These are phyloP conservation scores for Drosophila anceps DNA, from an alignment of 2,888 invertebrate genomes.

Conservation along the genomic window DNA sequence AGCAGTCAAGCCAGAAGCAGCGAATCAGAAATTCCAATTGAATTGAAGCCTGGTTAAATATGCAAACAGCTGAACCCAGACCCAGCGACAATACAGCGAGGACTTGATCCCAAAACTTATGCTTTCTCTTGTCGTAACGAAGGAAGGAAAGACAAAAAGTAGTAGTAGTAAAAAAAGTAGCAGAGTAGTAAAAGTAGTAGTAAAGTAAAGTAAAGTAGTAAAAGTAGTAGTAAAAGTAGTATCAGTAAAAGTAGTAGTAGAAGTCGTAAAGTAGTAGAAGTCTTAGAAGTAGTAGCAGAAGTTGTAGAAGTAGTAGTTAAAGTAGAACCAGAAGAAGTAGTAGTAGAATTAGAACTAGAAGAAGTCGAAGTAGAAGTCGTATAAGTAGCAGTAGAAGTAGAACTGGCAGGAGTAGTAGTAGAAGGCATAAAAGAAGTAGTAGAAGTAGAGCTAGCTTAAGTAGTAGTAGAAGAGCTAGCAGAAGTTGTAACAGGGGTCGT, in stretches of 20 bases:
- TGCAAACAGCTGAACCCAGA: neutral
- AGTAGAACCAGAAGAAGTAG: neutral
- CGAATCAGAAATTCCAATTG: slow-evolving; percentile 2
- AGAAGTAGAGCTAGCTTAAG: neutral
- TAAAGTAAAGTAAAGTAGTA: neutral
- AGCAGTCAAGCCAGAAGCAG: neutral
- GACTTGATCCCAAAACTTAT: neutral
- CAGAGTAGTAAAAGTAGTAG: neutral
- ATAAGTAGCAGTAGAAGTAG: too few relatives aligned
- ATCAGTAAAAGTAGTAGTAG: neutral
- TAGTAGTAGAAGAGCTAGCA: neutral
- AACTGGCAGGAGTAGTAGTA: too few relatives aligned
- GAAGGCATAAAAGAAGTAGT: neutral
- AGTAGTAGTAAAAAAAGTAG: too few relatives aligned
- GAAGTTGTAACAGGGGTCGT: neutral
- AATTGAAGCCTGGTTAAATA: neutral
- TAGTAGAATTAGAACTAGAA: neutral
- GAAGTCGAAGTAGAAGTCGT: neutral
- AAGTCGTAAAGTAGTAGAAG: neutral
- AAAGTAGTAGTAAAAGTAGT: neutral
- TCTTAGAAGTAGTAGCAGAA: neutral
- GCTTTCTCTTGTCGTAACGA: neutral
- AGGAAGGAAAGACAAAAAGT: neutral
- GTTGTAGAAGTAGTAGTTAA: neutral
- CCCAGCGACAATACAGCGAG: neutral